Conservation (phyloP, 2,797 vertebrate genomes). For the Neomorphus geoffroyi region DNA sequence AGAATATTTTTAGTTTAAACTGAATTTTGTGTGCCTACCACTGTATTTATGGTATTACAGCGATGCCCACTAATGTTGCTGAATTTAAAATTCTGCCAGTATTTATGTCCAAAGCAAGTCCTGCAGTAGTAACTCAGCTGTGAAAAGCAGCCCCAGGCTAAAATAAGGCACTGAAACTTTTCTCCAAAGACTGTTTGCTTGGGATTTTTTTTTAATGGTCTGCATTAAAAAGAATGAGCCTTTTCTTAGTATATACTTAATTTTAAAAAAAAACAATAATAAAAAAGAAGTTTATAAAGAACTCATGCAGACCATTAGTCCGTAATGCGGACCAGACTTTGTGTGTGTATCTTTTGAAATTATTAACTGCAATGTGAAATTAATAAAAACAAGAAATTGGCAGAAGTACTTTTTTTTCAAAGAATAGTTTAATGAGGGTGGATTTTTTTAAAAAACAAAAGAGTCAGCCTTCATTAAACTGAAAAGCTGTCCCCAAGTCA, state of each 20-base stretch:
- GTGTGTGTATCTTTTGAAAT: background rate
- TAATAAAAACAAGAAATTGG: background rate
- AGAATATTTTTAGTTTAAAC: background rate
- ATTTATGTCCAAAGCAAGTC: background rate
- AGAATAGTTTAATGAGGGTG: background rate
- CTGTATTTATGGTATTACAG: background rate
- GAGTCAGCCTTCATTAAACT: background rate
- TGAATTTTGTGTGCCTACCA: background rate
- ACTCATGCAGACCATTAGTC: background rate
- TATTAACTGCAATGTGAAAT: background rate
- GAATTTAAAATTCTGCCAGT: background rate
- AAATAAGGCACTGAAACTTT: background rate
- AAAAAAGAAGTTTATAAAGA: background rate
- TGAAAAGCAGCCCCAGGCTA: constrained; percentile 35
- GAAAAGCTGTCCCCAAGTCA: background rate
- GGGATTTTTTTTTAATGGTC: background rate
- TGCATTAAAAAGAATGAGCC: background rate
- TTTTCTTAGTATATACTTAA: constrained; percentile 8
- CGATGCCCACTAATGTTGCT: background rate
- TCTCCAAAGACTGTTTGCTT: background rate
- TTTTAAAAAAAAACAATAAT: background rate
- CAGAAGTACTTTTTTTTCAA: background rate
- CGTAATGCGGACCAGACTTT: background rate
- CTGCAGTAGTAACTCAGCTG: background rate
- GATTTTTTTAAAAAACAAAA: background rate